These are phyloP conservation scores for Myotis planiceps DNA, from an alignment of 2,797 vertebrate species.

Conservation along the genomic window DNA sequence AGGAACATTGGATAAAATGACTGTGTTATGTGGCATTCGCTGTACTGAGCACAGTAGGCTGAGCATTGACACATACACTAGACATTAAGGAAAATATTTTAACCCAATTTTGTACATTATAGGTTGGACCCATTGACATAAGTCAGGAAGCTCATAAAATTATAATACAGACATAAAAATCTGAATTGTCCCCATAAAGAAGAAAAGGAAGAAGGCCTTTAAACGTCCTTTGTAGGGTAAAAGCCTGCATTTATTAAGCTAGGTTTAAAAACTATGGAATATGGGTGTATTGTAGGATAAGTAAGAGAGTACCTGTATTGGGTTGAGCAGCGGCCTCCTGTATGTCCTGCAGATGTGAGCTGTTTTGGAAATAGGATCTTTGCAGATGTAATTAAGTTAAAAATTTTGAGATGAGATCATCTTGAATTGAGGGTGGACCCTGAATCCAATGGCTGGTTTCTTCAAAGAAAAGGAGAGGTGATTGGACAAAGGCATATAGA, in stretches of 20 bases:
- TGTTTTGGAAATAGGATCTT: background rate
- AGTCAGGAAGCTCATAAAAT: background rate
- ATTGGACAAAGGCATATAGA: background rate
- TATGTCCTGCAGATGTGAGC: background rate
- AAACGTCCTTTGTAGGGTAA: background rate
- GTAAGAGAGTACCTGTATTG: background rate
- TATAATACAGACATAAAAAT: background rate
- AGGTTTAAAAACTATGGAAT: background rate
- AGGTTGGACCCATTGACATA: background rate
- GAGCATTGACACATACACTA: background rate
- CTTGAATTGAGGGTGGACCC: background rate
- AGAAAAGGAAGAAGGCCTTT: background rate
- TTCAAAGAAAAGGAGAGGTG: background rate
- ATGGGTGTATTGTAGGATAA: background rate
- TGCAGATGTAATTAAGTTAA: background rate
- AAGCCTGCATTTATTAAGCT: background rate
- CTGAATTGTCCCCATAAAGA: conserved; percentile 9
- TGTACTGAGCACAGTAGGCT: background rate
- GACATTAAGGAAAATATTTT: background rate
- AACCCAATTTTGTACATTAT: background rate
- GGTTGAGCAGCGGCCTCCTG: background rate
- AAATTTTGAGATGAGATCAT: background rate
- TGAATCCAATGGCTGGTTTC: background rate
- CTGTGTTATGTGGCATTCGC: background rate
- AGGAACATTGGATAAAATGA: background rate